Percentiles rank a stretch among this genome's conserved stretches.
Evolutionary conservation across 2,113 vertebrate species (phyloP).

Genomic region (Lophotis ruficrista): DNA sequence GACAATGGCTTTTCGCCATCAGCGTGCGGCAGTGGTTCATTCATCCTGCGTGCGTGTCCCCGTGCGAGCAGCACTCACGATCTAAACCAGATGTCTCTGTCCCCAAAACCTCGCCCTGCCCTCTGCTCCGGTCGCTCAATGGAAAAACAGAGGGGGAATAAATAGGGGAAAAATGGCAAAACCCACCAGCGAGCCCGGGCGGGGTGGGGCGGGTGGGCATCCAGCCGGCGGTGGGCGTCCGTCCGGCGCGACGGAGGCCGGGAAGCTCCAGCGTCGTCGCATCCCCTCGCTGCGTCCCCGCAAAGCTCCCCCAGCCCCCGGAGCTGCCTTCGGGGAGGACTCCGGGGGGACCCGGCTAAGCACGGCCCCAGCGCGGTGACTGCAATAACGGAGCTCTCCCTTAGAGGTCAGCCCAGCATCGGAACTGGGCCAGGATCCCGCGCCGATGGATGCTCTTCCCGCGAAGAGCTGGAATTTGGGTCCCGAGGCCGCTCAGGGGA

Average conservation of each 20-base stretch:
- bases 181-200: neutral
- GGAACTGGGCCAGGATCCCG: fast-evolving
- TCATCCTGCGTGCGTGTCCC: neutral
- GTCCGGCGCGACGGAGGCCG: fast-evolving
- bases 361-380: fast-evolving
- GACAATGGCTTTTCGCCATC: neutral
- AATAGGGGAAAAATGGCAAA: neutral
- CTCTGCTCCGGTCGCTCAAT: neutral
- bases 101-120: neutral
- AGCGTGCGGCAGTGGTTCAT: fast-evolving
- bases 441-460: fast-evolving
- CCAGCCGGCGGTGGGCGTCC: neutral
- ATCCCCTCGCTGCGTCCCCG: neutral
- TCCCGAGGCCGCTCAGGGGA: fast-evolving
- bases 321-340: neutral
- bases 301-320: neutral
- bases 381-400: slow-evolving; percentile 25
- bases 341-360: neutral
- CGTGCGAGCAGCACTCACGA: neutral
- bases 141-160: neutral
- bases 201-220: neutral
- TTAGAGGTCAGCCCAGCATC: slow-evolving; percentile 60
- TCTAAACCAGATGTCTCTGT: neutral
- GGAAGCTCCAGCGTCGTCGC: too few relatives aligned
- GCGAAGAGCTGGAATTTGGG: fast-evolving